Evolutionary conservation across 2,888 invertebrate genomes (phyloP).

Genomic region (Hoplodrina ambigua): DNA sequence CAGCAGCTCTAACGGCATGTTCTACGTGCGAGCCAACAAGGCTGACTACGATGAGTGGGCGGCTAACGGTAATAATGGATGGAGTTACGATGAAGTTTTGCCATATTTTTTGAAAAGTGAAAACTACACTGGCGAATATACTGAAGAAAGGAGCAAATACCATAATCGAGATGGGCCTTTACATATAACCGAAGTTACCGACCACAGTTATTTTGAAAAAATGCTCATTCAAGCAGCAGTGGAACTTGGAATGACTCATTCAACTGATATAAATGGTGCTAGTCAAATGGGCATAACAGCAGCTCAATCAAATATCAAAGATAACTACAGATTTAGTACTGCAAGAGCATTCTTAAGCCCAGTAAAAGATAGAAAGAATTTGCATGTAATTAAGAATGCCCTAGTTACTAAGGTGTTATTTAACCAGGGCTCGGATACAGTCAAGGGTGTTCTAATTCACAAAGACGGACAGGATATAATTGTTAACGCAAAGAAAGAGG

Average conservation of each 20-base stretch:
- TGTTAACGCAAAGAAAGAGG: conserved; percentile 83
- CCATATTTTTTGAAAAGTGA: conserved; percentile 89
- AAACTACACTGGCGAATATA: conserved; percentile 70
- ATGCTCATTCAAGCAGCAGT: conserved; percentile 78
- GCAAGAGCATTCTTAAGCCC: conserved; percentile 88
- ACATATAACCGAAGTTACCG: conserved; percentile 73
- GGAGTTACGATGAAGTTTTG: conserved; percentile 89
- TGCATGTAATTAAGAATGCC: conserved; percentile 87
- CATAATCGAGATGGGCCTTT: conserved; percentile 81
- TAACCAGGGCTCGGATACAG: conserved; percentile 82
- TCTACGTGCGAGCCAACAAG: conserved; percentile 89
- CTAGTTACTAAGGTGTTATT: conserved; percentile 89
- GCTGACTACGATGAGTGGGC: conserved; percentile 90
- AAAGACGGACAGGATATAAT: conserved; percentile 76
- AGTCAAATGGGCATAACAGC: conserved; percentile 87
- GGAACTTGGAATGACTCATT: conserved; percentile 81
- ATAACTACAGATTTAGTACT: conserved; percentile 87
- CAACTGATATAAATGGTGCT: conserved; percentile 81
- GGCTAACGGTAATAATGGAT: conserved; percentile 87
- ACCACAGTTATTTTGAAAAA: conserved; percentile 68
- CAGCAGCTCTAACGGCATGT: conserved; percentile 90
- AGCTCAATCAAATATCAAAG: conserved; percentile 82
- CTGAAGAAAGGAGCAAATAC: conserved; percentile 68
- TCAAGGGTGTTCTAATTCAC: conserved; percentile 80
- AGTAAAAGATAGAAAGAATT: conserved; percentile 78